Evolutionary conservation across 2,888 invertebrate genomes (phyloP).

Genomic region (Chesias legatella): DNA sequence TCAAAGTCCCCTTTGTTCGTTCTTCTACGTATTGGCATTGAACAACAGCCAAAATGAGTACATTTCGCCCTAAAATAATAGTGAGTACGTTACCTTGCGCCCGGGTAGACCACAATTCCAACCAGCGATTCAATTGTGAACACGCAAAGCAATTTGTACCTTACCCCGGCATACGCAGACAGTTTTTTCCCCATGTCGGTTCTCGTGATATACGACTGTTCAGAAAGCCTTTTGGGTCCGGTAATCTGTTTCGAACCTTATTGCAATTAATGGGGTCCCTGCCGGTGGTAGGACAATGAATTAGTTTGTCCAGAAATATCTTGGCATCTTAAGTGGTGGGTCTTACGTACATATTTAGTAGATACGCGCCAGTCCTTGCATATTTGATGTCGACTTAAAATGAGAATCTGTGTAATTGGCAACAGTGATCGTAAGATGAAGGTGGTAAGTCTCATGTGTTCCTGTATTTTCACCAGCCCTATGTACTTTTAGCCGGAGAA

Average conservation of each 20-base stretch:
- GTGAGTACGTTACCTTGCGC: constrained; percentile 47
- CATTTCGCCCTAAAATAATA: constrained; percentile 59
- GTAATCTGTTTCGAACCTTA: constrained; percentile 68
- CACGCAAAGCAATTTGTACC: constrained; percentile 36
- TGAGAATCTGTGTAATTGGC: too few relatives aligned
- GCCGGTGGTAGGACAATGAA: constrained; percentile 38
- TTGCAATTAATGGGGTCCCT: constrained; percentile 70
- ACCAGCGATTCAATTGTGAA: constrained; percentile 57
- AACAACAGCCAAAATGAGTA: constrained; percentile 56
- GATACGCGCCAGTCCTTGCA: constrained; percentile 4
- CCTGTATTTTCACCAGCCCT: too few relatives aligned
- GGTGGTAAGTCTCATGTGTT: not conserved
- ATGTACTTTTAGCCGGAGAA: too few relatives aligned
- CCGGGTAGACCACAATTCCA: constrained; percentile 50
- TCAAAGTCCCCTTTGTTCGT: constrained; percentile 22
- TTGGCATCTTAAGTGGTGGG: constrained; percentile 20
- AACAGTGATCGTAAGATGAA: not conserved
- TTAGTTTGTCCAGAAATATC: constrained; percentile 30
- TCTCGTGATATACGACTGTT: constrained; percentile 57
- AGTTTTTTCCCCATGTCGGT: constrained; percentile 35
- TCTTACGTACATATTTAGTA: constrained; percentile 8
- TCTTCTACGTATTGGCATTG: constrained; percentile 26
- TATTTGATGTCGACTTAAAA: constrained; percentile 2
- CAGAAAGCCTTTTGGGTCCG: constrained; percentile 56
- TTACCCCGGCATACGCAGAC: constrained; percentile 37